These are phyloP conservation scores for Hypotaenidia philippensis DNA, from an alignment of 2,797 vertebrate species.

Conservation along the genomic window DNA sequence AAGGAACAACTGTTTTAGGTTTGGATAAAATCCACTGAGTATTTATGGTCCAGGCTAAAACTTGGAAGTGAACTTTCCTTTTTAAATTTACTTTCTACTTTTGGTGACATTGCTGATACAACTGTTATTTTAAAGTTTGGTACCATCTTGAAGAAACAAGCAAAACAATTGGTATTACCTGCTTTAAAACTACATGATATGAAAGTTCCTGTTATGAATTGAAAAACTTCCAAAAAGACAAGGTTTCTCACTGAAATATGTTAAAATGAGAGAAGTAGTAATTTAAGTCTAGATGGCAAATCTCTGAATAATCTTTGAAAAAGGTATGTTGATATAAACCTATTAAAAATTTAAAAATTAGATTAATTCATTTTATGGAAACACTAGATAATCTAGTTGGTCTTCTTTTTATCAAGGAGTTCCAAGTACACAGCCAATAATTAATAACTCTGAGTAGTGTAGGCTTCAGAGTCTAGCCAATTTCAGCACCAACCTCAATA, in stretches of 20 bases:
- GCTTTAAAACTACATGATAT: neutral
- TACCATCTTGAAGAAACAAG: conserved; percentile 15
- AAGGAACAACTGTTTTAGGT: neutral
- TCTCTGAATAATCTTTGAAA: neutral
- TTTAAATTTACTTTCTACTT: neutral
- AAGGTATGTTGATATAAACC: neutral
- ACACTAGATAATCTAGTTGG: neutral
- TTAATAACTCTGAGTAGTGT: neutral
- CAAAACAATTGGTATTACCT: neutral
- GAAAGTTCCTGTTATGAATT: neutral
- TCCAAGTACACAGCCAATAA: neutral
- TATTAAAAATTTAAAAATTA: neutral
- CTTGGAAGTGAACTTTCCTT: neutral
- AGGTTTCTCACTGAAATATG: neutral
- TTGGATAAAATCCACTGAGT: neutral
- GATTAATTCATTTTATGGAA: neutral
- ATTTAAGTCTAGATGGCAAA: neutral
- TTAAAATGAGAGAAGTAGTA: neutral
- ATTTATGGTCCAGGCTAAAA: neutral
- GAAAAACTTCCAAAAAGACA: conserved; percentile 12
- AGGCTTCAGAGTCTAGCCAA: neutral
- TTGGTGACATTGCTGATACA: neutral
- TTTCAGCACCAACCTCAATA: neutral
- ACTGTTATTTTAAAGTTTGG: conserved; percentile 27
- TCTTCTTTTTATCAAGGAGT: neutral